Evolutionary conservation across 2,888 invertebrate species (phyloP).

Genomic region (Electrophaes corylata): DNA sequence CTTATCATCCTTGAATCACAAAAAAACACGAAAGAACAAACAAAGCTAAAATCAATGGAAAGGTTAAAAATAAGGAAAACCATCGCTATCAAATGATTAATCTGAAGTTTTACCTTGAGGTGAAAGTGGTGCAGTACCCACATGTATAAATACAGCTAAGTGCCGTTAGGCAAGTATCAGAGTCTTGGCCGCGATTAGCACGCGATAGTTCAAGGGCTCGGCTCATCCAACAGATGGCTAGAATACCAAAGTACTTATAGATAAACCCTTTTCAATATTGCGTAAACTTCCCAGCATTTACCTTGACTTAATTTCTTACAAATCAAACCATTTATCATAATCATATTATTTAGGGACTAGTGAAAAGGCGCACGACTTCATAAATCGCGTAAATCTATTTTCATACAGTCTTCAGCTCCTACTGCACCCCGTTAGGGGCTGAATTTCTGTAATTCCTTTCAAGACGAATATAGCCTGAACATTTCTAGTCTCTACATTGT

Average conservation of each 20-base stretch:
- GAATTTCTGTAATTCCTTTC: no score
- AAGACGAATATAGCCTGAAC: no score
- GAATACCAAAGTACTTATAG: slow-evolving; percentile 19
- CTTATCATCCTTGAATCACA: not conserved
- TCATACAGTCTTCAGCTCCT: no score
- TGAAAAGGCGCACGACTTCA: no score
- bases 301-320: slow-evolving; percentile 20
- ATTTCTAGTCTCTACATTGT: no score
- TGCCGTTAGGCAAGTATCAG: slow-evolving; percentile 28
- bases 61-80: slow-evolving; percentile 31
- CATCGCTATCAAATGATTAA: slow-evolving; percentile 33
- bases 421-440: no score
- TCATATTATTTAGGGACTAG: not conserved
- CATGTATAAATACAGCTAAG: slow-evolving; percentile 25
- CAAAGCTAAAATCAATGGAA: slow-evolving; percentile 13
- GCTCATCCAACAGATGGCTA: slow-evolving; percentile 37
- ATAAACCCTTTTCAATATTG: slow-evolving; percentile 46
- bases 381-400: no score
- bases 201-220: slow-evolving; percentile 75
- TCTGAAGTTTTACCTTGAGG: slow-evolving; percentile 41
- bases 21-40: not conserved
- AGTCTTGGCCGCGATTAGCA: slow-evolving; percentile 57
- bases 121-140: slow-evolving; percentile 44
- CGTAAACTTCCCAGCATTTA: slow-evolving; percentile 42
- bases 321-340: not conserved